These are phyloP conservation scores for Falco rusticolus DNA, from an alignment of 2,797 vertebrate species.

Conservation along the genomic window DNA sequence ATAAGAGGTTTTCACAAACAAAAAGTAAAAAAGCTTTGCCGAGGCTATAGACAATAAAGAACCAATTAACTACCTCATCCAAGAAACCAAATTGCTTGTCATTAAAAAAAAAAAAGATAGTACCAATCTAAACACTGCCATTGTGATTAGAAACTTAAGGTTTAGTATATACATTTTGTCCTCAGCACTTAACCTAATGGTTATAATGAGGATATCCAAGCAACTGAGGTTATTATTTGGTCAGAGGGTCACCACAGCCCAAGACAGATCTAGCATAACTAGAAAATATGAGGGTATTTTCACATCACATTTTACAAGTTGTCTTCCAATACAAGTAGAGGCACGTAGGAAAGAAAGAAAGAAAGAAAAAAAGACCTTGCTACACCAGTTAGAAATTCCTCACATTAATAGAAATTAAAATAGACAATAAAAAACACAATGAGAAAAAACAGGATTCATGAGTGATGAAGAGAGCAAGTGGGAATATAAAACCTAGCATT, in stretches of 20 bases:
- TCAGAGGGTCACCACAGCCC: slow-evolving; percentile 3
- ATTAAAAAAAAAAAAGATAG: background rate
- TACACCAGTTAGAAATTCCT: background rate
- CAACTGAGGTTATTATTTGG: slow-evolving; percentile 20
- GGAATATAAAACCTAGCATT: background rate
- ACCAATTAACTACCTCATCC: slow-evolving; percentile 36
- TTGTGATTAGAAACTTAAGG: slow-evolving; percentile 26
- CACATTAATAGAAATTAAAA: background rate
- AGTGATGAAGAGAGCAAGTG: background rate
- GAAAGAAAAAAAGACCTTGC: background rate
- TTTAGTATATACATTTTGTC: slow-evolving; percentile 4
- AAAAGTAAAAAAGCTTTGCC: background rate
- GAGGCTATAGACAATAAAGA: slow-evolving; percentile 24
- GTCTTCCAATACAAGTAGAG: background rate
- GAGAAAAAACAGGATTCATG: background rate
- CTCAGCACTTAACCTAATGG: slow-evolving; percentile 40
- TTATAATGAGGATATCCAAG: slow-evolving; percentile 33
- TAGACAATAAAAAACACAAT: background rate
- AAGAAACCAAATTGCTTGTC: slow-evolving; percentile 36
- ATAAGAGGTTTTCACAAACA: background rate
- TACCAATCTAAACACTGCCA: background rate
- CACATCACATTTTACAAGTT: background rate
- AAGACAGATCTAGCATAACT: background rate
- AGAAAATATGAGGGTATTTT: slow-evolving; percentile 19
- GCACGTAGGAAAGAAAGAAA: background rate